These are phyloP conservation scores for Eugnorisma glareosa DNA, from an alignment of 2,888 invertebrate species.

Conservation along the genomic window DNA sequence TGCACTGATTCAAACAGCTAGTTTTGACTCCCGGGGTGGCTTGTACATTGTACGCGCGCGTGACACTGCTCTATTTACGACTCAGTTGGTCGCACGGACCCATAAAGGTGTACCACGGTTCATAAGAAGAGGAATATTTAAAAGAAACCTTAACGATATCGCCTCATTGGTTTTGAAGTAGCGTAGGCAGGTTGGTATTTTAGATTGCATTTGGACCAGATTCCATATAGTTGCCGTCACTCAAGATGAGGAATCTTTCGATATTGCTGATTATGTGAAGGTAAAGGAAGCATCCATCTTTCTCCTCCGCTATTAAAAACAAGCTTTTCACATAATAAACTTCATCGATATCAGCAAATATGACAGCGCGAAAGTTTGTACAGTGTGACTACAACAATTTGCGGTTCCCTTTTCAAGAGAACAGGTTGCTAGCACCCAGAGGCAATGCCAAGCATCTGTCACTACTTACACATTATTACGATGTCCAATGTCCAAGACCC, in stretches of 20 bases:
- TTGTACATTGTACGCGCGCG: conserved; percentile 88
- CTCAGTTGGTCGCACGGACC: conserved; percentile 77
- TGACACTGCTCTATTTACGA: conserved; percentile 90
- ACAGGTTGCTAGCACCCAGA: conserved; percentile 49
- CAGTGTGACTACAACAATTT: conserved; percentile 28
- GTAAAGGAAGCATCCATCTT: not conserved
- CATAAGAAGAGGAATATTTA: conserved; percentile 67
- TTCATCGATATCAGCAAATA: conserved; percentile 20
- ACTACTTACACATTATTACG: conserved; percentile 48
- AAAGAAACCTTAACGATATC: conserved; percentile 17
- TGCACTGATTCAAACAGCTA: conserved; percentile 82
- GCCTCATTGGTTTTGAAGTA: not conserved
- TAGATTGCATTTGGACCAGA: not conserved
- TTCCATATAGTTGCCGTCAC: not conserved
- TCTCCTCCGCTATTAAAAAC: not conserved
- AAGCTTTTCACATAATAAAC: not conserved
- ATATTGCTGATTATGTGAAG: not conserved
- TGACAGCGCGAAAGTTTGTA: conserved; percentile 34
- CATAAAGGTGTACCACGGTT: conserved; percentile 77
- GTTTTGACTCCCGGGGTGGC: conserved; percentile 89
- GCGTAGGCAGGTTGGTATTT: not conserved
- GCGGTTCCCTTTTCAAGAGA: conserved; percentile 46
- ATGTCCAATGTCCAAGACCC: conserved; percentile 39
- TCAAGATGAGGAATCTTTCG: not conserved
- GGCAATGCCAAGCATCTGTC: conserved; percentile 53